These are phyloP conservation scores for Heterodera carotae DNA, from an alignment of 1,140 invertebrate genomes.

Conservation along the genomic window DNA sequence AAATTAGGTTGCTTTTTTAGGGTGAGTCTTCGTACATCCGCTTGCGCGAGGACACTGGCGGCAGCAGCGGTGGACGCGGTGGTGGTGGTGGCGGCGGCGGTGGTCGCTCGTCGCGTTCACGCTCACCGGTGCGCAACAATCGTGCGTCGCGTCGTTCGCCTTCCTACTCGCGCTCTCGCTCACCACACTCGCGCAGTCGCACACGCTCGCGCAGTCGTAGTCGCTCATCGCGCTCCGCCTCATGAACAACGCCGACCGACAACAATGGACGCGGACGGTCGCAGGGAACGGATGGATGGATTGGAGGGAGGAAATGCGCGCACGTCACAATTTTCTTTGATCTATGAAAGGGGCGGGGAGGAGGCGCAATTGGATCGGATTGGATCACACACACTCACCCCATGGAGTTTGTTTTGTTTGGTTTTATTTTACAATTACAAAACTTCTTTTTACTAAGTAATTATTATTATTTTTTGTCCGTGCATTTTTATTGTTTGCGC, in stretches of 20 bases:
- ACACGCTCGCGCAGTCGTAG: conserved; percentile 34
- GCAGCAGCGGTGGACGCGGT: conserved; percentile 20
- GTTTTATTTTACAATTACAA: too few species aligned
- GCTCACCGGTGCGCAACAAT: conserved; percentile 22
- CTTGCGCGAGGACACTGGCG: conserved; percentile 22
- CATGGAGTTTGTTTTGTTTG: not conserved
- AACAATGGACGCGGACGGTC: not conserved
- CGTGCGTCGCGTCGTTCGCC: conserved; percentile 30
- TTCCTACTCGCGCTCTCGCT: conserved; percentile 28
- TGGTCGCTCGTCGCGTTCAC: conserved; percentile 41
- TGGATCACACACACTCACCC: not conserved
- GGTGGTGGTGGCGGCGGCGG: conserved; percentile 27
- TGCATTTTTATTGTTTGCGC: not conserved
- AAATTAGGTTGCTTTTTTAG: too few species aligned
- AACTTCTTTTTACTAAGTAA: too few species aligned
- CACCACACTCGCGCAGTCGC: conserved; percentile 25
- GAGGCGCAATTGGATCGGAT: too few species aligned
- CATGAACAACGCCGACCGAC: not conserved
- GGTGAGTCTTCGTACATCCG: conserved; percentile 53
- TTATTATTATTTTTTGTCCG: not conserved
- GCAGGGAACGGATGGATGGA: not conserved
- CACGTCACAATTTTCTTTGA: not conserved
- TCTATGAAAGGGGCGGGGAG: not conserved
- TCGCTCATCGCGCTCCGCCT: conserved; percentile 15
- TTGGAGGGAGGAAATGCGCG: not conserved